phyloP scores from a whole-genome alignment of 2,113 vertebrate genomes.

The Proteles cristata region DNA sequence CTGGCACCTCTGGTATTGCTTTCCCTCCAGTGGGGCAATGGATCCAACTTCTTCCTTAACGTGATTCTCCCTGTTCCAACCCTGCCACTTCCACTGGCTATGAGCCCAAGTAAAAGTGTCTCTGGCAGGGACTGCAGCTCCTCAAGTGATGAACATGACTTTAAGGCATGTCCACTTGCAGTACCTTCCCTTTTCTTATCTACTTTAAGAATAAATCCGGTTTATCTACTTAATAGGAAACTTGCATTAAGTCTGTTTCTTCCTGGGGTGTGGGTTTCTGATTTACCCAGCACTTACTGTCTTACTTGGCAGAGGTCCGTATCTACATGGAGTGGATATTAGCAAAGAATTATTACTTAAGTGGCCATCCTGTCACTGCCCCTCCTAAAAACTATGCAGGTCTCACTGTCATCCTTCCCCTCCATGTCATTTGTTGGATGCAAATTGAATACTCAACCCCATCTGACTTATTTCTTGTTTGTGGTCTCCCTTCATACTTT shows the following conservation, averaged over 20 bases:
- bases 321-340: background rate
- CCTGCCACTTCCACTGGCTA: background rate
- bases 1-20: background rate
- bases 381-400: background rate
- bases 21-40: background rate
- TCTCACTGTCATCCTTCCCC: background rate
- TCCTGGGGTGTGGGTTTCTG: background rate
- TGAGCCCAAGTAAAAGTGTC: background rate
- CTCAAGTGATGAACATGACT: background rate
- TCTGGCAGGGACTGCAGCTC: background rate
- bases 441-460: background rate
- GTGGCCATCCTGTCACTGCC: background rate
- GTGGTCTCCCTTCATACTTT: background rate
- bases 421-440: background rate
- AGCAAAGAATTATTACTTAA: background rate
- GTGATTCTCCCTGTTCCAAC: background rate
- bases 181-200: background rate
- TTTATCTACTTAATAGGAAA: background rate
- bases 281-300: background rate
- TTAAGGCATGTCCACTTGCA: background rate
- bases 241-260: background rate
- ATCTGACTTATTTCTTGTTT: background rate
- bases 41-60: background rate
- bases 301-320: background rate
- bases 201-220: background rate